Evolutionary conservation across 2,113 vertebrate genomes (phyloP).

Genomic region (Pterophyllum scalare): DNA sequence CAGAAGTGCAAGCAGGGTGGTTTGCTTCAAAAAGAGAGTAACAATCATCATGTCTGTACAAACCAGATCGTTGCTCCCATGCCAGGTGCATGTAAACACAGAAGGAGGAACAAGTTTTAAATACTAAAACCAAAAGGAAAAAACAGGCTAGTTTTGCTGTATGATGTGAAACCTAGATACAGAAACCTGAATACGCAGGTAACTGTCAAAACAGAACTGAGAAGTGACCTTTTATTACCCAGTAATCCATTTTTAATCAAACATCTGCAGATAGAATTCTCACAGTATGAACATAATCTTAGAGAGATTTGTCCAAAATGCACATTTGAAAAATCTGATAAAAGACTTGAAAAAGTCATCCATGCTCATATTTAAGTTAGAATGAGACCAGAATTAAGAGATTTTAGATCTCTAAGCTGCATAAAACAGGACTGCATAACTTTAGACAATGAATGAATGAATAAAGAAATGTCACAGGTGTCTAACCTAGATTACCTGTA

Average conservation of each 20-base stretch:
- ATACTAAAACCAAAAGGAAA: background rate
- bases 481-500: background rate
- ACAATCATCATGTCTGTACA: fast-evolving
- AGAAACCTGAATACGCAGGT: background rate
- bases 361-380: background rate
- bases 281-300: background rate
- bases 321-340: background rate
- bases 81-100: background rate
- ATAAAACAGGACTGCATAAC: background rate
- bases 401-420: background rate
- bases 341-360: background rate
- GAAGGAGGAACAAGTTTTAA: background rate
- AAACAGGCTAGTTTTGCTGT: background rate
- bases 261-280: background rate
- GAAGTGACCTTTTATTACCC: background rate
- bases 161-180: conserved; percentile 6
- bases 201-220: background rate
- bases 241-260: background rate
- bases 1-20: background rate
- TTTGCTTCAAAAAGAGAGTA: too few relatives aligned
- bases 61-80: background rate
- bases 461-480: background rate
- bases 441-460: background rate
- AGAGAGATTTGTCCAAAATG: fast-evolving
- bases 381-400: background rate